Evolutionary conservation across 2,888 invertebrate species (phyloP).

Genomic region (Hanleya hanleyi): DNA sequence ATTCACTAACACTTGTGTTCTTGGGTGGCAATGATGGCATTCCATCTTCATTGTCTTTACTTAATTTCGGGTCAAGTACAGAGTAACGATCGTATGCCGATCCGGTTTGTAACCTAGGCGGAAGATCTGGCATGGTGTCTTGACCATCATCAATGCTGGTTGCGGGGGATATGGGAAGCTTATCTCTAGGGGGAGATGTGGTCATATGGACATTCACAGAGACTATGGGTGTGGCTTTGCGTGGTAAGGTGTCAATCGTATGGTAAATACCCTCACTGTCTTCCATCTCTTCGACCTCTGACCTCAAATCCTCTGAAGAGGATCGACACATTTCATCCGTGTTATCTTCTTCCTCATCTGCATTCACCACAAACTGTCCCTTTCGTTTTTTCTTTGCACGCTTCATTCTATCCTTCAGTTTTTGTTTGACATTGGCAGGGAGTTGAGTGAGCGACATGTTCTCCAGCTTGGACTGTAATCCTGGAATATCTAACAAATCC

Average conservation of each 20-base stretch:
- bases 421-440: neutral
- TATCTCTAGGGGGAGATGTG: neutral
- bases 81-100: neutral
- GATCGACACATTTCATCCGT: neutral
- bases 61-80: neutral
- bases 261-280: neutral
- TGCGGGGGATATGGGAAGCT: neutral
- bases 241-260: neutral
- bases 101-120: neutral
- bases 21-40: neutral
- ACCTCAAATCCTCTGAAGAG: neutral
- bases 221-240: neutral
- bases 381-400: neutral
- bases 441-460: neutral
- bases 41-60: neutral
- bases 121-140: neutral
- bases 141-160: neutral
- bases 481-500: neutral
- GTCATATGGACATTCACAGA: neutral
- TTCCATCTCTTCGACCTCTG: neutral
- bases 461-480: neutral
- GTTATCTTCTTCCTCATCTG: neutral
- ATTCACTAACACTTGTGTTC: no score
- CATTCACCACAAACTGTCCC: neutral
- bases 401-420: neutral